phyloP scores from a whole-genome alignment of 1,140 invertebrate species.

The honey bee (Apis mellifera) region DNA sequence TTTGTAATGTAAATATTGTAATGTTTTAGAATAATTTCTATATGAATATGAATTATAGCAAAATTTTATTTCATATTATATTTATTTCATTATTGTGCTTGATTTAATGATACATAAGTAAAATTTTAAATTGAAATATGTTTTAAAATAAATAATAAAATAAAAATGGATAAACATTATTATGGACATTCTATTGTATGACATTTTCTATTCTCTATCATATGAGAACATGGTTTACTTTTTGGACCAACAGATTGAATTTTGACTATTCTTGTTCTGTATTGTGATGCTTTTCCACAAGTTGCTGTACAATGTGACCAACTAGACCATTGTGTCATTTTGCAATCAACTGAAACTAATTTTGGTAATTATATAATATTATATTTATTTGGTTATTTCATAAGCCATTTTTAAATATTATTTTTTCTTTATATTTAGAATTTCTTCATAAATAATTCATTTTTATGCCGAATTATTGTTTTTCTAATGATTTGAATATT shows the following conservation, averaged over 20 bases:
- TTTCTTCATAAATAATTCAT: too few relatives aligned
- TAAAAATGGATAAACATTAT: conserved; percentile 23
- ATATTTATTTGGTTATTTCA: not conserved
- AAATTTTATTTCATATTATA: not conserved
- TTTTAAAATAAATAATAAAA: not conserved
- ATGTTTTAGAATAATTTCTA: not conserved
- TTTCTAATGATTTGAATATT: too few relatives aligned
- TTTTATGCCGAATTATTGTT: too few relatives aligned
- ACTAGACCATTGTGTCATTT: conserved; percentile 83
- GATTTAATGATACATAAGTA: conserved; percentile 15
- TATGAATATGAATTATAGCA: not conserved
- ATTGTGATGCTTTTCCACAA: conserved; percentile 82
- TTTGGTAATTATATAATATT: not conserved
- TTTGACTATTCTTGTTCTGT: conserved; percentile 78
- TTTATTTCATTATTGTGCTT: not conserved
- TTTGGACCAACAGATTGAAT: conserved; percentile 66
- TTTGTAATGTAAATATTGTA: not conserved
- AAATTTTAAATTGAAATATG: conserved; percentile 1
- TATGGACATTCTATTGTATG: conserved; percentile 56
- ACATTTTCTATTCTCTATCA: conserved; percentile 72
- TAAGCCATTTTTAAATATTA: too few relatives aligned
- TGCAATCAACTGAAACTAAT: conserved; percentile 80
- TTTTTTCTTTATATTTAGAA: not conserved
- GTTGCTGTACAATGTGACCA: conserved; percentile 85
- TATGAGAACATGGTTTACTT: conserved; percentile 68